Evolutionary conservation across 2,113 vertebrate genomes (phyloP), one percentile per base, ranked within the genome.

Genomic region (Sylvicapra grimmia): DNA sequence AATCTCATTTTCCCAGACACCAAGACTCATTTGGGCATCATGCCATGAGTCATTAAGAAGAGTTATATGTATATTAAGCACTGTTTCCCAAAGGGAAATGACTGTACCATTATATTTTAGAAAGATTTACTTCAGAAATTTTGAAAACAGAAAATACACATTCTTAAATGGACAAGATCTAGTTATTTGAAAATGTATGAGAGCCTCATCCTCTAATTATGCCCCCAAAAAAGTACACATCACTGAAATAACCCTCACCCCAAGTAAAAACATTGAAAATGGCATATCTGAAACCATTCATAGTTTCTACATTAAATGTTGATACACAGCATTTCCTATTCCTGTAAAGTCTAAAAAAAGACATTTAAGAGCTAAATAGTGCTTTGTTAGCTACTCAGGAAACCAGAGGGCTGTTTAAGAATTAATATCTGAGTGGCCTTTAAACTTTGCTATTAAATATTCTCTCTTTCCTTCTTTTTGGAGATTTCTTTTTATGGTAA

Each of bases 361-460:
- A 68, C 77, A 89, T 93, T 97, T 93, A 95, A 97, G 79, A 98
- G 79, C 79, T 94, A 97, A 96, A 94, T 59, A 92, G 84, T 87
- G 94, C 91, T 92, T 97, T 93, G 36, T 92, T 90, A 89, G 86
- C 96, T 96, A 92, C 86, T 96, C 93, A 87, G 97, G 51, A 97
- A 97, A 94, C 89, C 84, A 97, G 59, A 97, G 40, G 36, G 15
- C 68, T 93, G 6, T 97, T 98, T 94, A 97, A 97, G 96, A 97
- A 97, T 97, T 97, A 97, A 96, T 94, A 96, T 59, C 29, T 93
- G 80, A 93, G 86, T 85, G 92, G 61, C 51, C 75, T 93, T 96
- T 96, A 92, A 97, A 92, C 11, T 36, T 75, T 27, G 72, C 40
- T 91, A 88, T 96, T 96, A 86, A 93, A 94, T 51, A 87, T 84